Percentiles rank a stretch among this genome's conserved stretches.
These are phyloP conservation scores for Micromys minutus DNA, from an alignment of 2,113 vertebrate species.

Conservation along the genomic window DNA sequence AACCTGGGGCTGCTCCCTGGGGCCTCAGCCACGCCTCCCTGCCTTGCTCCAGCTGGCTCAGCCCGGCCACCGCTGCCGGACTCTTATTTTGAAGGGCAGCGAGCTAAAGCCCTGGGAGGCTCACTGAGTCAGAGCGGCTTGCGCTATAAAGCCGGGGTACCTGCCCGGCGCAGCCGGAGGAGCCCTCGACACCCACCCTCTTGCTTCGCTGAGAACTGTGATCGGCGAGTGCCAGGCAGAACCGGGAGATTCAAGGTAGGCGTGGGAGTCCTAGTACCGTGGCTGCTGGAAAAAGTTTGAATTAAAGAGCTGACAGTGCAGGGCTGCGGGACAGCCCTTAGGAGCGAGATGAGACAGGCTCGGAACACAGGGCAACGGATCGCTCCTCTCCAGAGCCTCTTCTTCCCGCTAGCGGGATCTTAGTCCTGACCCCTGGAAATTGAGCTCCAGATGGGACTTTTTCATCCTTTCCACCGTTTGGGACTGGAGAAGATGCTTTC, in stretches of 20 bases:
- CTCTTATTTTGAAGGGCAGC: slow-evolving; percentile 88
- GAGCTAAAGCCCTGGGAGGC: slow-evolving; percentile 59
- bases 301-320: not conserved
- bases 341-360: too few species aligned
- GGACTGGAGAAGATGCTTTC: slow-evolving; percentile 9
- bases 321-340: not conserved
- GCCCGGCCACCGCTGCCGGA: slow-evolving; percentile 47
- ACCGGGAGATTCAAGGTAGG: not conserved
- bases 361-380: not conserved
- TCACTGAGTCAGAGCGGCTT: slow-evolving; percentile 79
- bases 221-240: too few species aligned
- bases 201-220: not conserved
- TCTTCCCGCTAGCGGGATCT: not conserved
- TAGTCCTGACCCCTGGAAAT: not conserved
- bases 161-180: slow-evolving; percentile 70
- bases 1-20: not conserved
- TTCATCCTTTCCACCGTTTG: not conserved
- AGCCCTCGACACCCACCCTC: not conserved
- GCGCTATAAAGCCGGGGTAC: slow-evolving; percentile 81
- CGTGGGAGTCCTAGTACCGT: not conserved
- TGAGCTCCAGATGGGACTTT: not conserved
- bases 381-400: too few species aligned
- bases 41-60: not conserved
- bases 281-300: not conserved
- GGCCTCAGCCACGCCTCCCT: slow-evolving; percentile 71